Base-by-base conservation (phyloP, 2,888 invertebrate species). In the Pediacus dermestoides region DNA sequence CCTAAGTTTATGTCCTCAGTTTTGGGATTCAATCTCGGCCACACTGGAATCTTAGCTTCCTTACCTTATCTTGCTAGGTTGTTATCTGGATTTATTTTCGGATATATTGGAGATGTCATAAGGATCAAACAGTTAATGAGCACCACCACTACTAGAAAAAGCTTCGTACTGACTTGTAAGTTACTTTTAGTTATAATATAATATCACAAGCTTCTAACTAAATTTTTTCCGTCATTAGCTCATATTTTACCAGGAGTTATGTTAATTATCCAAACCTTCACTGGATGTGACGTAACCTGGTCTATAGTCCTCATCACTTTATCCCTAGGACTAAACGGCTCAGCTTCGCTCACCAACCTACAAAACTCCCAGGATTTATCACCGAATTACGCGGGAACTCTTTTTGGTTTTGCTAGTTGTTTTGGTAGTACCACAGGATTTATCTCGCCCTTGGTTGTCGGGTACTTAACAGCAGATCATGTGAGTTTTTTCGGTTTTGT, bases 371-470 rank as follows among this genome's bases (percentile, higher is more conserved):
- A 87, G 71, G 85, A 85, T 64, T 65, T 87, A 37, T 78, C 86
- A 0, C 85, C 86, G 1, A 84, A 80, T 54, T 86, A 76, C 57
- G 83, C 82, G 1, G 86, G 83, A 23, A 79, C 82, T 8, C 63
- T 87, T 6, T 82, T 82, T 49, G 85, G 85, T 4, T 78, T 85
- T 1, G 82, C 84, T 35, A 87, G 85, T 59, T 82, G 82, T 39
- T 67, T 85, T 42, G 86, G 84, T 10, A 78, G 80, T 31, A 74
- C 78, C 0, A 76, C 85, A 1, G 85, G 85, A 7, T 80, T 87
- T 45, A 77, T 86, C 35, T 74, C 83, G n/a, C 81, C 85, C 0
- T 67, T 80, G 44, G 70, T 83, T 40, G 82, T 84, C 12, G 85
- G 83, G 37, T 73, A 74, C 46, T 13, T 62, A 2, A 68, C 67